Evolutionary conservation across 2,797 vertebrate genomes (phyloP), one percentile per base, ranked within the genome.

Genomic region (Pseudomugil tenellus): DNA sequence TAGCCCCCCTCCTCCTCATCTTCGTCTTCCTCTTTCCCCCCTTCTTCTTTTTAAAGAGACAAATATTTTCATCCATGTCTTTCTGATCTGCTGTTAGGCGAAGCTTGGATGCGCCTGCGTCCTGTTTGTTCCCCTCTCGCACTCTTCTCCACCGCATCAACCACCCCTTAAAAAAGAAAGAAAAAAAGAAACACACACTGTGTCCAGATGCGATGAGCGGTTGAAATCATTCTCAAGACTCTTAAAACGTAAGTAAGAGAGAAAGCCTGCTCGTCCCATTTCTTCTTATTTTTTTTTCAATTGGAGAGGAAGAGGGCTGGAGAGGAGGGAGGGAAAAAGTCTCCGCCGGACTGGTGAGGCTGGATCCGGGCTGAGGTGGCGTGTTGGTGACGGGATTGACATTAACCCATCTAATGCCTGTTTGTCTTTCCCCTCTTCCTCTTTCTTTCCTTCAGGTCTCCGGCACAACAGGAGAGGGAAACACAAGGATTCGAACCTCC

Each of bases 331-430:
- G 87, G 58, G 48, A 66, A 80, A 92, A 93, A 96, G 96, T 95
- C 91, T 94, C 90, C 91, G 93, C 91, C 94, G 95, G 88, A 82
- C 85, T 87, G 77, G 80, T 76, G 95, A 95, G 94, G 93, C 95
- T 93, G 95, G 84, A 90, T 89, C 84, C 87, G 85, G 95, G 94
- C 94, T 95, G 94, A 95, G 95, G 95, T 95, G 96, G 94, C 95
- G 87, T 83, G 86, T 93, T 95, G 87, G 95, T 95, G 95, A 94
- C 94, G 89, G 95, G 95, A 94, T 94, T 92, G 92, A 92, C 90
- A 95, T 95, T 95, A 94, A 95, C 94, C 87, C 94, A 93, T 94
- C 95, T 95, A 94, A 95, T 93, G 94, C 93, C 91, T 94, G 84
- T 84, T 77, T 88, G 3, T 89, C 73, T 87, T 72, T 54, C 67